Base-by-base conservation (phyloP, 2,113 vertebrate genomes). In the Himantopus leucocephalus region DNA sequence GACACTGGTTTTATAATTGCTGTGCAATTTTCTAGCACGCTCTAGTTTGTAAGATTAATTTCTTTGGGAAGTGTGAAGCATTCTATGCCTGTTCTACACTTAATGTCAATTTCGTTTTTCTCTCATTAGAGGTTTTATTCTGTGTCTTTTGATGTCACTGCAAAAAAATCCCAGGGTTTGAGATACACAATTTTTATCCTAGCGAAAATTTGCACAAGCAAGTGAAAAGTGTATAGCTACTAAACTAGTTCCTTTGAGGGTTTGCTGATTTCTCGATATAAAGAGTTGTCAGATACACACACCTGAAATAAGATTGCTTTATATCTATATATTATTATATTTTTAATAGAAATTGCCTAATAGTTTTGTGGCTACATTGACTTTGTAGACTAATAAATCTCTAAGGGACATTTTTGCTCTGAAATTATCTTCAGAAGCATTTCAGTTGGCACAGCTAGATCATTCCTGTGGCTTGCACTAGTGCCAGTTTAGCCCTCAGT, bases 21-120 rank as follows among this genome's bases (percentile, higher is more conserved):
- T 62, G 26, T 91, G 94, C 92, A 85, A 94, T 96, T 97, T 95
- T 95, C 95, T 78, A 92, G 91, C 66, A 9, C 91, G 92, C 82
- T 97, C 83, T 96, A 58, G 86, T 96, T 95, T 94, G 92, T 91
- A 89, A 89, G 86, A 96, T 95, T 96, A 94, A 92, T 96, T 96
- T 96, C 63, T 96, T 86, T 91, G 91, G 64, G 85, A 94, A 94
- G 92, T 52, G 48, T 68, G 74, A 79, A 96, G 45, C 87, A 60
- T 95, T 96, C 87, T 94, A 47, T 91, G 64, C 94, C 62, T 89
- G 35, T 91, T 91, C 72, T 92, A 84, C 64, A 52, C 70, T 80
- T 88, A 84, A 86, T 63, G 73, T 93, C 82, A 71, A 0, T 88
- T 94, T 92, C 74, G 19, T 17, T 86, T 94, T 96, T 81, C 29